Conservation (phyloP, 2,797 vertebrate species). For the Acridotheres tristis region DNA sequence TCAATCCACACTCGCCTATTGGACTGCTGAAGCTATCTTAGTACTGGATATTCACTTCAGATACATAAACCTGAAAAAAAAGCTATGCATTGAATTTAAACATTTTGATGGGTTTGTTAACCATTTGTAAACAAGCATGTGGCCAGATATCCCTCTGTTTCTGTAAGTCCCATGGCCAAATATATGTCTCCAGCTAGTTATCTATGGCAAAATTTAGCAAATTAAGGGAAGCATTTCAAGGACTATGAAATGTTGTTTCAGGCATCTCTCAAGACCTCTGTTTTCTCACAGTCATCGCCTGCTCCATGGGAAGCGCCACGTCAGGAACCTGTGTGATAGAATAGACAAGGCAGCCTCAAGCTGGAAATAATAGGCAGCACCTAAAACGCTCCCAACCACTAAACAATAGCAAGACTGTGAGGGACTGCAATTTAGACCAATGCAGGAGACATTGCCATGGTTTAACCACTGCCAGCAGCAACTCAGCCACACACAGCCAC, state of each 20-base stretch:
- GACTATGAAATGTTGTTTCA: not conserved
- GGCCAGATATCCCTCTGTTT: not conserved
- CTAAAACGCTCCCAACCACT: not conserved
- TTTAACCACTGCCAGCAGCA: not conserved
- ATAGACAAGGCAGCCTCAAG: accelerated
- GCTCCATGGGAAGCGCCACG: not conserved
- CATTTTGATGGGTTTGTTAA: not conserved
- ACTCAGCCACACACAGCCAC: accelerated
- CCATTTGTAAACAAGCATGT: not conserved
- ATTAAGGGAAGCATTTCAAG: not conserved
- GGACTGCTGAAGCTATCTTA: not conserved
- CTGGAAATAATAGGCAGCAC: not conserved
- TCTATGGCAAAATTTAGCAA: not conserved
- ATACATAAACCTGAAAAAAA: not conserved
- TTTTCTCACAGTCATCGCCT: not conserved
- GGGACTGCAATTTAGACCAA: not conserved
- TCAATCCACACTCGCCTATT: not conserved
- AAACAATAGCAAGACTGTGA: not conserved
- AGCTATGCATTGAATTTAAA: not conserved
- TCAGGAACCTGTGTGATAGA: not conserved
- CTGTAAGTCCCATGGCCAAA: not conserved
- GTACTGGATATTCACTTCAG: not conserved
- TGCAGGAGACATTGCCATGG: not conserved
- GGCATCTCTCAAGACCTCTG: not conserved
- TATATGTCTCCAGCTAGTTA: not conserved